Evolutionary conservation across 2,888 invertebrate species (phyloP), one percentile per base, ranked within the genome.

Genomic region (Venusia cambrica): DNA sequence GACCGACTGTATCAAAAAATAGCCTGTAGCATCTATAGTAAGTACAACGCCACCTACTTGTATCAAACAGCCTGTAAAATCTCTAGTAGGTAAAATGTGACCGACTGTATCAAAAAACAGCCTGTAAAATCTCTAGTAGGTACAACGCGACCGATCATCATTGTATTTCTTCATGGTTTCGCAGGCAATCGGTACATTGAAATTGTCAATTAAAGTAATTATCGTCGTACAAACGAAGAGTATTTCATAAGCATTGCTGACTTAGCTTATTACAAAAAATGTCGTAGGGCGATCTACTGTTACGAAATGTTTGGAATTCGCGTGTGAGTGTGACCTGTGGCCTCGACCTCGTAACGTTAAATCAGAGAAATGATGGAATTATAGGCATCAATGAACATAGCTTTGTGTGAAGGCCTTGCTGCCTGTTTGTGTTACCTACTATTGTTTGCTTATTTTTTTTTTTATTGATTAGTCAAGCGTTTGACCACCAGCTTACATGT

Each of bases 251-350:
- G 21, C 15, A 30, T 22, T 24, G 33, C 35, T 34, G 21, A 29
- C 24, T 8, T 27, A 22, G 26, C 5, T 34, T 27, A 39, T 45
- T 28, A 38, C 37, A 38, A 40, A 45, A n/a, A 38, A 40, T 38
- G 38, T 38, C 39, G 36, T 48, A 42, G 48, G 48, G 49, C 24
- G 36, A 47, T 43, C 22, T 39, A 33, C 38, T 20, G 38, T 51
- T 47, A 12, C 19, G 47, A 49, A 43, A 51, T 49, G 11, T 45
- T 42, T 50, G 34, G 30, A 29, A 36, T 45, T 45, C 33, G 39
- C 45, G 36, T 35, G 33, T 42, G 36, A 37, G 29, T 38, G 39
- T 13, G 33, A 36, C 28, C 20, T 35, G 5, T 16, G 27, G 14
- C 42, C 45, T 39, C 32, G 28, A 29, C 27, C 30, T 37, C 34